Conservation (phyloP, 2,888 invertebrate species). For the Pammene aurita region DNA sequence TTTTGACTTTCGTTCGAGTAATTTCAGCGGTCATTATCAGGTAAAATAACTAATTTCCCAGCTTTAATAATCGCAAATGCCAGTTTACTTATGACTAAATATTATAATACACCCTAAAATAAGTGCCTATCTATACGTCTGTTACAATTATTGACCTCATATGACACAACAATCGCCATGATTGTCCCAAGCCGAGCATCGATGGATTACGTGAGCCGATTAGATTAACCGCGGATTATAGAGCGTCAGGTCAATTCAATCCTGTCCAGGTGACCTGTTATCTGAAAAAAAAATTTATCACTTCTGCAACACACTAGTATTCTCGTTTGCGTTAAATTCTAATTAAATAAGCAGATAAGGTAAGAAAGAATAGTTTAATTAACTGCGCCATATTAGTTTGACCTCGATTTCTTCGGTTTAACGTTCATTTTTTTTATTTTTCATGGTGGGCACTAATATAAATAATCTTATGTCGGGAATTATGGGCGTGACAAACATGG, state of each 20-base stretch:
- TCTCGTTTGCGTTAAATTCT: background rate
- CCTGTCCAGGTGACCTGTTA: constrained; percentile 4
- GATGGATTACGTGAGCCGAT: constrained; percentile 14
- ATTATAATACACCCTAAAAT: background rate
- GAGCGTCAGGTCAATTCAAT: constrained; percentile 5
- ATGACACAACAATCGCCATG: background rate
- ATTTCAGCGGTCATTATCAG: too few species aligned
- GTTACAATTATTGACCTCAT: background rate
- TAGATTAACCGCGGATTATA: constrained; percentile 22
- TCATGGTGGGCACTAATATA: too few species aligned
- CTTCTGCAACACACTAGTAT: background rate
- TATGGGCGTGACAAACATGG: too few species aligned
- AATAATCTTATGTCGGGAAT: too few species aligned
- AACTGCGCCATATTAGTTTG: too few species aligned
- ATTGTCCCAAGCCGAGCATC: background rate
- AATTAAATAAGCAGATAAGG: background rate
- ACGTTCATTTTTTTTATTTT: too few species aligned
- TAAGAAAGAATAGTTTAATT: too few species aligned
- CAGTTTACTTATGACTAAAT: too few species aligned
- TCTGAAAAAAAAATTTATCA: background rate
- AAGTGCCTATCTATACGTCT: background rate
- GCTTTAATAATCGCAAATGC: too few species aligned
- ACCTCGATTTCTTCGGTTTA: too few species aligned
- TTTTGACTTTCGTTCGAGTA: too few species aligned
- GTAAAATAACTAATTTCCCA: too few species aligned